Evolutionary conservation across 2,113 vertebrate genomes (phyloP), one percentile per base, ranked within the genome.

Genomic region (Tachysurus vachellii): DNA sequence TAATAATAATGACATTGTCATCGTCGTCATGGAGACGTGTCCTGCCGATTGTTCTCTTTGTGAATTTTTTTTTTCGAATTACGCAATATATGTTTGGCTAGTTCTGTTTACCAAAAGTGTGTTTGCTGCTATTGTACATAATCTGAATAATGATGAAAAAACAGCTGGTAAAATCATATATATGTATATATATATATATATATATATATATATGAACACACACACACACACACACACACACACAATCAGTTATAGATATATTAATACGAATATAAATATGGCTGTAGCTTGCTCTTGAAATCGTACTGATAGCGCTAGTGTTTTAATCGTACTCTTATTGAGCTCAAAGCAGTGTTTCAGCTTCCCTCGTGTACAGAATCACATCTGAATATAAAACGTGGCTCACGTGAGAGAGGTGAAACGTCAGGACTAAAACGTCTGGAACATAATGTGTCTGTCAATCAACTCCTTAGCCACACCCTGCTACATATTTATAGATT

Each of bases 51-150:
- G 73, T 77, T 77, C 31, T 53, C 73, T 86, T 91, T 90, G 92
- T 94, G 92, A 94, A 93, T 59, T 59, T 59, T 80, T 36, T 36
- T 36, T 36, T 80, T 59, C 10, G 28, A 59, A 80, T 42, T 91
- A 91, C 90, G 87, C 94, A 92, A 88, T 88, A 88, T 68, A 79
- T 89, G 85, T 87, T 88, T 88, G 81, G 81, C 70, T 92, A 84
- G 57, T 93, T 87, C 91, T 87, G 88, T 94, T 94, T 94, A 94
- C 94, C 94, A 93, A 95, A 94, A 93, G 93, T 93, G 90, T 91
- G 91, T 94, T 94, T 95, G 95, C 95, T 95, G 95, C 95, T 95
- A 95, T 91, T 90, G 95, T 95, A 94, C 91, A 94, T 93, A 89
- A 91, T 93, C 89, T 90, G 85, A 92, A 87, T 90, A 91, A 88